A percentile compares a stretch with the other conserved stretches of the same genome.
Conservation (phyloP, 2,113 vertebrate species). For the Festucalex cinctus region DNA sequence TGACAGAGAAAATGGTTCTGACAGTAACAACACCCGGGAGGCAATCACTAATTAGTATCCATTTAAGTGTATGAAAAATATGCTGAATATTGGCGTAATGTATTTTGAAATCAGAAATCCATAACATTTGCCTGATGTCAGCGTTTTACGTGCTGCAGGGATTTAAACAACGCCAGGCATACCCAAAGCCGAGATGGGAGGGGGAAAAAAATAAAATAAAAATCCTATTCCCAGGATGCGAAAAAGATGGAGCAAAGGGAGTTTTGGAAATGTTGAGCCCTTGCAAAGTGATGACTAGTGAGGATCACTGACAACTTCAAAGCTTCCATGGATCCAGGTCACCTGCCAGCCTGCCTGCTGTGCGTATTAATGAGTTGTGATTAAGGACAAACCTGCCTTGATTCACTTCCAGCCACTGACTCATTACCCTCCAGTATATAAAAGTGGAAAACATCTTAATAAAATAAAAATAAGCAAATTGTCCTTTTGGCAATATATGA, state of each 20-base stretch:
- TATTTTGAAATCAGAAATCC: constrained; percentile 32
- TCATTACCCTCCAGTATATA: constrained; percentile 3
- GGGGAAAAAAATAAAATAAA: background rate
- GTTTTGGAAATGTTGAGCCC: constrained; percentile 57
- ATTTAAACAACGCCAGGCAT: constrained; percentile 39
- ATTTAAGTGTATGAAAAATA: constrained; percentile 8
- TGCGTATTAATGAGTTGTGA: constrained; percentile 53
- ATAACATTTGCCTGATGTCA: constrained; percentile 54
- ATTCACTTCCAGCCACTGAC: constrained; percentile 36
- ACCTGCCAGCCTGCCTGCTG: constrained; percentile 42
- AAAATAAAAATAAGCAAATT: constrained; percentile 32
- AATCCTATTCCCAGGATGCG: constrained; percentile 50
- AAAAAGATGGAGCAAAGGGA: constrained; percentile 36
- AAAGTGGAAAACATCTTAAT: constrained; percentile 18
- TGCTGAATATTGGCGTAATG: constrained; percentile 7
- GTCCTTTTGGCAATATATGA: constrained; percentile 8
- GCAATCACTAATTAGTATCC: constrained; percentile 25
- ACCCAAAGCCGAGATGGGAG: constrained; percentile 31
- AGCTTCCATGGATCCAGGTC: constrained; percentile 64
- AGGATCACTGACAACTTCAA: constrained; percentile 66
- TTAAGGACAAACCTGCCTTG: constrained; percentile 43
- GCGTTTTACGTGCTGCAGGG: constrained; percentile 53
- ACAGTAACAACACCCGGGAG: constrained; percentile 20
- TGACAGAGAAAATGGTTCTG: constrained; percentile 22
- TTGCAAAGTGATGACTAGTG: constrained; percentile 64